Conservation (phyloP, 1,140 invertebrate species). For the Anadara kagoshimensis region DNA sequence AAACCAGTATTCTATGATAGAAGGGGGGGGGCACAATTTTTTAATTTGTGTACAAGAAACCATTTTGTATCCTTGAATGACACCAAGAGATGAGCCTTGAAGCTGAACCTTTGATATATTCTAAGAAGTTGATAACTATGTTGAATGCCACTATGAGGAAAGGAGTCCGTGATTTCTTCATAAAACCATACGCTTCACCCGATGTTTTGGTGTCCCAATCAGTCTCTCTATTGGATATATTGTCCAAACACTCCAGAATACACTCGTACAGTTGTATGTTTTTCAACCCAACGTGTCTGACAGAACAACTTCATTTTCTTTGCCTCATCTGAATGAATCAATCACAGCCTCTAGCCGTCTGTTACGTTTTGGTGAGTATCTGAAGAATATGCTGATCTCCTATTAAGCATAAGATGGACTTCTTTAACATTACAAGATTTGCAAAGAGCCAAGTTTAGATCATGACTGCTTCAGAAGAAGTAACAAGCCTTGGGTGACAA, state of each 20-base stretch:
- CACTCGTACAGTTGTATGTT: constrained; percentile 32
- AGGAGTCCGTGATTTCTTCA: constrained; percentile 11
- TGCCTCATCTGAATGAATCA: not conserved
- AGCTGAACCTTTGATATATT: constrained; percentile 27
- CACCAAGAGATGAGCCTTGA: constrained; percentile 33
- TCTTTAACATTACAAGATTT: constrained; percentile 14
- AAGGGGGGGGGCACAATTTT: too few relatives aligned
- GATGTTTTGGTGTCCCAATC: constrained; percentile 16
- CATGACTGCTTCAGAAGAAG: not conserved
- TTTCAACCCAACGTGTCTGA: constrained; percentile 36
- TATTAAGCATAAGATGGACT: constrained; percentile 37
- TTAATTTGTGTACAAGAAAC: too few relatives aligned
- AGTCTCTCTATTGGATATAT: not conserved
- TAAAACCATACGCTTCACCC: not conserved
- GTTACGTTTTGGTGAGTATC: constrained; percentile 29
- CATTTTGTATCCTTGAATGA: constrained; percentile 36
- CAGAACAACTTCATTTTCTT: constrained; percentile 26
- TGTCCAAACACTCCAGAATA: constrained; percentile 6
- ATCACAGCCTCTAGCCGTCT: constrained; percentile 11
- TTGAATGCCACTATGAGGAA: constrained; percentile 31
- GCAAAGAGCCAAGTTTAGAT: not conserved
- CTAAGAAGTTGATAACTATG: constrained; percentile 23
- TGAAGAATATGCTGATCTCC: constrained; percentile 22
- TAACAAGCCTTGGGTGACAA: not conserved
- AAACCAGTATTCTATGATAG: too few relatives aligned